Evolutionary conservation across 2,797 vertebrate species (phyloP).

Genomic region (Luscinia luscinia): DNA sequence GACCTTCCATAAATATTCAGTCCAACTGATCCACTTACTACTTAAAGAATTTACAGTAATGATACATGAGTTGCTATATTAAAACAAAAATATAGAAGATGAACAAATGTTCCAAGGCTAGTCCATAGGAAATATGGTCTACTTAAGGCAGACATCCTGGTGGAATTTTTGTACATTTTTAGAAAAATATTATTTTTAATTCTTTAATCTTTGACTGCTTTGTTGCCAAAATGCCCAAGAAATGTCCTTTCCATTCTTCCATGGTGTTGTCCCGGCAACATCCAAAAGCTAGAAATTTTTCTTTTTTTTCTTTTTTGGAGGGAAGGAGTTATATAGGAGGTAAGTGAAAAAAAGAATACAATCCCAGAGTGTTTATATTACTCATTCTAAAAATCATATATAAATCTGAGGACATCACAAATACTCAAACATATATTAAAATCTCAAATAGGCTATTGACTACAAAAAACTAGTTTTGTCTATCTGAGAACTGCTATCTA

Average conservation of each 20-base stretch:
- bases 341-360: neutral
- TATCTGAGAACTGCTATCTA: neutral
- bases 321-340: neutral
- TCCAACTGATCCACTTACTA: neutral
- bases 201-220: neutral
- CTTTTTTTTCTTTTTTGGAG: neutral
- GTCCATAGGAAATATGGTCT: neutral
- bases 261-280: neutral
- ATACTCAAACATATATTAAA: neutral
- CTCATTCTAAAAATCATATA: neutral
- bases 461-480: neutral
- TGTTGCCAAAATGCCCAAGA: neutral
- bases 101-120: neutral
- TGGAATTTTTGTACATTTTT: neutral
- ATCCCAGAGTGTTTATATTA: neutral
- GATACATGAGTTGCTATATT: neutral
- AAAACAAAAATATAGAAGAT: neutral
- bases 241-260: neutral
- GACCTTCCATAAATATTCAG: slow-evolving; percentile 24
- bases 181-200: neutral
- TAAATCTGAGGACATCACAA: neutral
- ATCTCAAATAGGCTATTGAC: neutral
- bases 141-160: neutral
- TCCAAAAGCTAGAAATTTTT: neutral
- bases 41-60: neutral